phyloP scores from a whole-genome alignment of 2,888 invertebrate species.

The Heliconius ismenius region DNA sequence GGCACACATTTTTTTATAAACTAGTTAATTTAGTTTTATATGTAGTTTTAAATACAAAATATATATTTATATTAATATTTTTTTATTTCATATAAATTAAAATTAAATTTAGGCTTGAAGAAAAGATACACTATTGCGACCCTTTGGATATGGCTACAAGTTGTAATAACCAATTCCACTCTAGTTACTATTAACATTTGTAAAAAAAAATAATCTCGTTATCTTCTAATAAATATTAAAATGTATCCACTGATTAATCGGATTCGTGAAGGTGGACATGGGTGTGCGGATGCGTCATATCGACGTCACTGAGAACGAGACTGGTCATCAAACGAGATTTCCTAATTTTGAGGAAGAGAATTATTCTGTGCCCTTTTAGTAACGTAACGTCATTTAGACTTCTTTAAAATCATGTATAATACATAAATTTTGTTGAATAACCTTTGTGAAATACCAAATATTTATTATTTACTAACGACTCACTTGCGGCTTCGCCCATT shows the following conservation, averaged over 20 bases:
- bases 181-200: no score
- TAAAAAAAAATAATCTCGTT: neutral
- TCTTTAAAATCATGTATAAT: neutral
- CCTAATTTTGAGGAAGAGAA: conserved; percentile 22
- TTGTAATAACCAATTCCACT: no score
- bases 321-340: conserved; percentile 18
- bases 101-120: no score
- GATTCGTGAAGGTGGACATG: conserved; percentile 11
- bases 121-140: no score
- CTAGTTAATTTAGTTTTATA: neutral
- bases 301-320: conserved; percentile 17
- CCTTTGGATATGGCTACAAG: no score
- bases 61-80: neutral
- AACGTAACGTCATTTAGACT: neutral
- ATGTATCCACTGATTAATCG: neutral
- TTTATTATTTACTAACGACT: neutral
- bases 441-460: neutral
- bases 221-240: conserved; percentile 26
- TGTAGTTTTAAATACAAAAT: neutral
- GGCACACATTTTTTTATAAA: conserved; percentile 2
- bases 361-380: conserved; percentile 7
- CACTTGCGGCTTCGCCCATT: no score
- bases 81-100: neutral
- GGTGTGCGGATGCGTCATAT: conserved; percentile 24
- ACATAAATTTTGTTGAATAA: neutral